These are phyloP conservation scores for Myocastor coypus DNA, from an alignment of 2,113 vertebrate species.

Conservation along the genomic window DNA sequence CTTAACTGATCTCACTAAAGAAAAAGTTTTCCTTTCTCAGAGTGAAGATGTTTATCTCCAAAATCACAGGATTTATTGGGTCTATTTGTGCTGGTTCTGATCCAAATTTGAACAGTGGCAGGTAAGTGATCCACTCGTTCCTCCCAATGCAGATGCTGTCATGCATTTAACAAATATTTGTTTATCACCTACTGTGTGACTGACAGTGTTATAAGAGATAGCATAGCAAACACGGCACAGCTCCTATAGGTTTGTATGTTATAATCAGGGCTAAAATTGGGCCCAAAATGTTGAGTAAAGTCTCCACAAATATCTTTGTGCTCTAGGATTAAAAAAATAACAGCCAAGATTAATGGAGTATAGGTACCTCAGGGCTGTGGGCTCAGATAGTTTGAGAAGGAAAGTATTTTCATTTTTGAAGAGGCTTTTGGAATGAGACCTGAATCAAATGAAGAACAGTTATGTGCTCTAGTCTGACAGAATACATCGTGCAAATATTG, in stretches of 20 bases:
- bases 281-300: not conserved
- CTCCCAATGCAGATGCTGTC: not conserved
- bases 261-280: not conserved
- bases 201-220: not conserved
- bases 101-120: not conserved
- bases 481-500: not conserved
- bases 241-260: not conserved
- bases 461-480: not conserved
- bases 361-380: not conserved
- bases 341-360: not conserved
- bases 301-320: not conserved
- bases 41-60: not conserved
- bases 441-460: not conserved
- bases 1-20: not conserved
- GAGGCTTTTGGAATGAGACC: not conserved
- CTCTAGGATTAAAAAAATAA: not conserved
- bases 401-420: not conserved
- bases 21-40: not conserved
- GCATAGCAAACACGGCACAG: not conserved
- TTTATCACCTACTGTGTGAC: not conserved
- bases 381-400: not conserved
- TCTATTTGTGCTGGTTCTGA: not conserved
- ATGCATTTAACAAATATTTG: not conserved
- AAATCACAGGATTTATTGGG: not conserved
- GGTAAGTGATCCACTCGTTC: not conserved